Conservation (phyloP, 64 coral and sea anemone species). For the Montipora foliosa region DNA sequence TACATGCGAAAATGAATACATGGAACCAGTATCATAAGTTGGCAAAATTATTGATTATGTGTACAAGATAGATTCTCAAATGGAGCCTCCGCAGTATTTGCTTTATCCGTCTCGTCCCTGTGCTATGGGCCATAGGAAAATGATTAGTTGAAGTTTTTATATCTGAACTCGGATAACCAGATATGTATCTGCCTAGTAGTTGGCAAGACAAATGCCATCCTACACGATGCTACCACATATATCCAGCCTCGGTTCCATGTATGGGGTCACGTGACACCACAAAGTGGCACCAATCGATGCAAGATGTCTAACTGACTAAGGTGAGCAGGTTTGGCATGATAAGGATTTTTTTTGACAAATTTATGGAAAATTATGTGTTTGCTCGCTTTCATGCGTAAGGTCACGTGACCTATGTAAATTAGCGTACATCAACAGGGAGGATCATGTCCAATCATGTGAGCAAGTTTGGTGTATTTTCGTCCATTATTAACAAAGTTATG, state of each 20-base stretch:
- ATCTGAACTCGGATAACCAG: constrained; percentile 14
- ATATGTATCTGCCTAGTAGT: constrained; percentile 67
- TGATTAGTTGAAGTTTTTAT: constrained; percentile 32
- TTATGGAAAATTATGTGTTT: too few species aligned
- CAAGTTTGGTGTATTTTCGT: too few species aligned
- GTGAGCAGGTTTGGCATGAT: constrained; percentile 77
- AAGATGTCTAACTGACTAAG: constrained; percentile 74
- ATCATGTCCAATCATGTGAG: too few species aligned
- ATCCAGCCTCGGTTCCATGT: constrained; percentile 49
- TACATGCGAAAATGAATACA: constrained; percentile 71
- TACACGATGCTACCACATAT: too few species aligned
- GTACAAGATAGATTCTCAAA: constrained; percentile 58
- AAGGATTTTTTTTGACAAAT: background rate
- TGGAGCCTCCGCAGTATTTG: constrained; percentile 67
- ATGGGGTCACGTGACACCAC: constrained; percentile 70
- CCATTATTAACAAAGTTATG: constrained; percentile 10
- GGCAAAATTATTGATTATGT: constrained; percentile 69
- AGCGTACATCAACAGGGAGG: too few species aligned
- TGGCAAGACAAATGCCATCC: constrained; percentile 1
- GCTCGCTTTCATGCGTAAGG: too few species aligned
- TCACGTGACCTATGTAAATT: too few species aligned
- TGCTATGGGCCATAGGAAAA: constrained; percentile 63
- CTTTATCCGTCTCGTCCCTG: constrained; percentile 70
- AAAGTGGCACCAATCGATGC: constrained; percentile 68
- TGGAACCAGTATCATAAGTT: constrained; percentile 73